Conservation (phyloP, 2,888 invertebrate genomes). For the Adelphocoris suturalis region DNA sequence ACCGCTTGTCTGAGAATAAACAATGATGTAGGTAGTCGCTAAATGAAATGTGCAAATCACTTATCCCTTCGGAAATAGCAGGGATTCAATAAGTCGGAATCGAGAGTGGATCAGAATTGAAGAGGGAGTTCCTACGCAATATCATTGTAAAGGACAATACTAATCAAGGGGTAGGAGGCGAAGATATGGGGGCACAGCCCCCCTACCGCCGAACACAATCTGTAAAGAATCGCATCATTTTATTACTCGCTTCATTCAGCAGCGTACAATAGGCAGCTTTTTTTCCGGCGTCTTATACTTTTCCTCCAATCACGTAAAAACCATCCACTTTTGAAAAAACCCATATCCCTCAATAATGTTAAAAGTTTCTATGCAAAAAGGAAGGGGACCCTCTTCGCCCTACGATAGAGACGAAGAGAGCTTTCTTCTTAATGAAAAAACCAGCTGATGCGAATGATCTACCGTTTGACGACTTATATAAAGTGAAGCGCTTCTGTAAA, state of each 20-base stretch:
- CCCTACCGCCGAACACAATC: not conserved
- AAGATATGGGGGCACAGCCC: conserved; percentile 7
- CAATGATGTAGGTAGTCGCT: not conserved
- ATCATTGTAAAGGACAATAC: conserved; percentile 51
- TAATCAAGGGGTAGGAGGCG: conserved; percentile 21
- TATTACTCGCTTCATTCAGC: conserved; percentile 63
- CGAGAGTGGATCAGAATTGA: conserved; percentile 22
- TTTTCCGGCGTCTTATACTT: not conserved
- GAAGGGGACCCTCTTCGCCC: not conserved
- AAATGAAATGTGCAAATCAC: conserved; percentile 36
- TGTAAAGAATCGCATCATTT: conserved; percentile 58
- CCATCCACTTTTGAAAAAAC: conserved; percentile 65
- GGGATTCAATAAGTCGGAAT: conserved; percentile 10
- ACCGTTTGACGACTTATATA: conserved; percentile 70
- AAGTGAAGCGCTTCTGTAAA: conserved; percentile 69
- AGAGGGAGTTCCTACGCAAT: not conserved
- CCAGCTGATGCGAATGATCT: conserved; percentile 71
- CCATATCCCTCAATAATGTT: conserved; percentile 68
- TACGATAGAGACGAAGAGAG: conserved; percentile 28
- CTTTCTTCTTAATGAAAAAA: conserved; percentile 71
- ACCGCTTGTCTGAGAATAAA: not conserved
- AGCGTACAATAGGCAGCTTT: conserved; percentile 46
- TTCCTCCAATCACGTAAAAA: conserved; percentile 68
- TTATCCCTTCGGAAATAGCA: not conserved
- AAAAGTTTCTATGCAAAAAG: conserved; percentile 69